phyloP scores from a whole-genome alignment of 2,113 vertebrate species.

The Phasianus colchicus region DNA sequence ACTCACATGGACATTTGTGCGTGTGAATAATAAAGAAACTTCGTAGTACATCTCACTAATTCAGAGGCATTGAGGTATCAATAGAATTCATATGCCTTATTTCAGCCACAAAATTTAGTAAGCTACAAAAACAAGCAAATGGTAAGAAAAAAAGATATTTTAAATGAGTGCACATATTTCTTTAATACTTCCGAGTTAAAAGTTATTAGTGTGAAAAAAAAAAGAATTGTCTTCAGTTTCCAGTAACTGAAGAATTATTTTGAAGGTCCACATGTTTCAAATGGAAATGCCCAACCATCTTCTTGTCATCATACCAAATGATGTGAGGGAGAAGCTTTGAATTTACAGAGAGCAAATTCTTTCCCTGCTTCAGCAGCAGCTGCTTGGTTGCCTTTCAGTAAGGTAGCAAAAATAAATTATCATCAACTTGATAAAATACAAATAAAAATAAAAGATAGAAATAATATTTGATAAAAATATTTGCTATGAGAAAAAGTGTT shows the following conservation, averaged over 20 bases:
- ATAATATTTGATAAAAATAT: neutral
- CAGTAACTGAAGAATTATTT: neutral
- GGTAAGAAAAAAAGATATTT: neutral
- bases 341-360: neutral
- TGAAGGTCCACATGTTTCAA: neutral
- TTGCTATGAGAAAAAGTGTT: neutral
- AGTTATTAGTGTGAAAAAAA: no score
- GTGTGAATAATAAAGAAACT: neutral
- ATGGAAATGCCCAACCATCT: neutral
- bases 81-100: neutral
- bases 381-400: neutral
- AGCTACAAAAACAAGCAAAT: neutral
- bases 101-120: neutral
- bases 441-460: neutral
- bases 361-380: neutral
- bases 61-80: neutral
- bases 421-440: neutral
- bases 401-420: neutral
- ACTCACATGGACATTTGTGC: neutral
- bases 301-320: neutral
- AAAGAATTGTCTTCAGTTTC: neutral
- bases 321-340: neutral
- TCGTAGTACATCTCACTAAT: neutral
- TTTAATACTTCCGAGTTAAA: neutral
- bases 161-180: neutral